Evolutionary conservation across 2,888 invertebrate genomes (phyloP), one percentile per base, ranked within the genome.

Genomic region (Carpatolechia fugitivella): DNA sequence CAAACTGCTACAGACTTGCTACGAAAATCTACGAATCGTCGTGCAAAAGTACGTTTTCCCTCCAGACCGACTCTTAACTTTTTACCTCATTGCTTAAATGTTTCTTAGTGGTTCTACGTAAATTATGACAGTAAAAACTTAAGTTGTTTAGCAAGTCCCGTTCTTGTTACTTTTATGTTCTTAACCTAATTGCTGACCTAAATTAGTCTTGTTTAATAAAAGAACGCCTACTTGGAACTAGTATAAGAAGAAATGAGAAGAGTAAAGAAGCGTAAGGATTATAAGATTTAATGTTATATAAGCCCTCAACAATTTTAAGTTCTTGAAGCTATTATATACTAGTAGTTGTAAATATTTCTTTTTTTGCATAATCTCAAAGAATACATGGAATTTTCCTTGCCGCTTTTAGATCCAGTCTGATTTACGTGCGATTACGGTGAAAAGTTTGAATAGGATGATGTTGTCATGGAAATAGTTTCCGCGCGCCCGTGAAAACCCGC

Each of bases 81-180:
- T 54, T 38, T 48, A 47, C 11, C 33, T 33, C 14, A 18, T 48
- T 48, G 18, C 29, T 46, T 35, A 46, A 46, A 46, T 46, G 33
- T 35, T 46, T 35, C 41, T 46, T 46, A 14, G 46, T 35, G 18
- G 14, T 46, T 3, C 33, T n/a, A 13, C 46, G 33, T 18, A 48
- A 48, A 48, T 48, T 48, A 48, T 48, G 48, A 48, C 48, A 48
- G 48, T 48, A 18, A 48, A 48, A 48, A 48, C 31, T 48, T 48
- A 48, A 48, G 31, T 48, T n/a, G 11, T 48, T 47, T 30, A 48
- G 31, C 46, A 29, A n/a, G 16, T 8, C 10, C 16, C 11, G 1
- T 33, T 30, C 3, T 14, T 33, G 76, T 81, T 82, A 8, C 38
- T 16, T 38, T 38, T n/a, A 14, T 38, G 38, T 16, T 38, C 38